Percentiles rank a stretch among this genome's conserved stretches.
phyloP scores from a whole-genome alignment of 2,113 vertebrate species.

The Azemiops feae region DNA sequence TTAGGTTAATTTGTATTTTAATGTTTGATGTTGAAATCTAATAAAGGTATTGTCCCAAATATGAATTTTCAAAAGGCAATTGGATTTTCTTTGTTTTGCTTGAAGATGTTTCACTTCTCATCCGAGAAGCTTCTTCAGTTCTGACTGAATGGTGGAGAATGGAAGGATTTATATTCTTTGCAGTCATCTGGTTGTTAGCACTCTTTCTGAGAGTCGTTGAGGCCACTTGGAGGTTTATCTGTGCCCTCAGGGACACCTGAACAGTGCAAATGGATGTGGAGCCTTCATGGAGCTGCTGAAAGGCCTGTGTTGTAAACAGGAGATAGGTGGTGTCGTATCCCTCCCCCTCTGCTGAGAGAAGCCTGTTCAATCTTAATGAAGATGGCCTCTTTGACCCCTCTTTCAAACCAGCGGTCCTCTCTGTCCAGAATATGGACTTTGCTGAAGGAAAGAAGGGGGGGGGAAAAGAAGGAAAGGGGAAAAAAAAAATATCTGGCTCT shows the following conservation, averaged over 20 bases:
- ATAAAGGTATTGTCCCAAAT: not conserved
- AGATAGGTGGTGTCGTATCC: not conserved
- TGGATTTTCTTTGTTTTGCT: not conserved
- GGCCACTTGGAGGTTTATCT: too few relatives aligned
- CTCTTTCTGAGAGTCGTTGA: not conserved
- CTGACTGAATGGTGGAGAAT: not conserved
- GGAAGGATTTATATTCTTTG: not conserved
- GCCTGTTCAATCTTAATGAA: not conserved
- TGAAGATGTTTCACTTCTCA: not conserved
- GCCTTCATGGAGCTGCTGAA: not conserved
- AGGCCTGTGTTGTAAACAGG: not conserved
- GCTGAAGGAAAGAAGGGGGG: not conserved
- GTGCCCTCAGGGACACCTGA: not conserved
- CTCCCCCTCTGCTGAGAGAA: not conserved
- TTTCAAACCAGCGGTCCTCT: not conserved
- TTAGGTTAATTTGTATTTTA: not conserved
- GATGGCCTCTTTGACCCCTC: not conserved
- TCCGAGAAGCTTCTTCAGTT: not conserved
- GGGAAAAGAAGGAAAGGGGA: not conserved
- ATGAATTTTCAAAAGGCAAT: not conserved
- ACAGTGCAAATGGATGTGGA: not conserved
- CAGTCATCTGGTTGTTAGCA: not conserved
- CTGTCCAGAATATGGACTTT: not conserved
- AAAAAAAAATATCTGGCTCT: not conserved
- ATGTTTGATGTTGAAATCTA: not conserved